Base-by-base conservation (phyloP, 2,797 vertebrate species). In the Helostoma temminkii region DNA sequence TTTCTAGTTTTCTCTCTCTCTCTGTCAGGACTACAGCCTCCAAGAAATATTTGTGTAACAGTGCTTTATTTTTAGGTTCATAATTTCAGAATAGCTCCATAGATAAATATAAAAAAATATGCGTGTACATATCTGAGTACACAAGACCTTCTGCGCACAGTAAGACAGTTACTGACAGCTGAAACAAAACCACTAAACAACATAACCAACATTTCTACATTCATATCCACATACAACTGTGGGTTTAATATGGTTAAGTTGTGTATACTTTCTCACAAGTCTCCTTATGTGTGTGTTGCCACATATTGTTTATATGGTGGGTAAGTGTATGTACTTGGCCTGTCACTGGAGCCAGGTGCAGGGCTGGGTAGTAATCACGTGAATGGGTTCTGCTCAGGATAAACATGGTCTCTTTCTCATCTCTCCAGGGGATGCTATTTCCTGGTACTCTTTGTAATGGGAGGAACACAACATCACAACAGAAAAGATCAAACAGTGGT, bases 401-500 rank as follows among this genome's bases (percentile, higher is more conserved):
- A 90, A 90, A 92, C 90, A 90, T 86, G 83, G 86, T 90, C 88
- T 87, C 84, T 82, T 82, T 89, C 84, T 69, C 83, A 46, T 62
- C 64, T 77, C 90, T 80, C 87, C 74, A 83, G 90, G 88, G 92
- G 71, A 87, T 70, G 21, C 74, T 34, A 1, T 84, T 93, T 93
- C 92, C 92, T 92, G 87, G 85, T 91, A 76, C 64, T 85, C 84
- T 91, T 88, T 90, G 90, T 90, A 82, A 91, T 84, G 83, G 85
- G 88, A 90, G 87, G 88, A 89, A 91, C 88, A 85, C 80, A 34
- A 83, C 83, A 66, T 90, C 81, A 86, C 86, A 89, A 90, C 88
- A 81, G 53, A 70, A 45, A 36, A 80, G 87, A 92, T 91, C 90
- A 91, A 92, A 91, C 82, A 12, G 46, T 30, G 73, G 78, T 47